Conservation (phyloP, 2,113 vertebrate species). For the Hippopotamus amphibius region DNA sequence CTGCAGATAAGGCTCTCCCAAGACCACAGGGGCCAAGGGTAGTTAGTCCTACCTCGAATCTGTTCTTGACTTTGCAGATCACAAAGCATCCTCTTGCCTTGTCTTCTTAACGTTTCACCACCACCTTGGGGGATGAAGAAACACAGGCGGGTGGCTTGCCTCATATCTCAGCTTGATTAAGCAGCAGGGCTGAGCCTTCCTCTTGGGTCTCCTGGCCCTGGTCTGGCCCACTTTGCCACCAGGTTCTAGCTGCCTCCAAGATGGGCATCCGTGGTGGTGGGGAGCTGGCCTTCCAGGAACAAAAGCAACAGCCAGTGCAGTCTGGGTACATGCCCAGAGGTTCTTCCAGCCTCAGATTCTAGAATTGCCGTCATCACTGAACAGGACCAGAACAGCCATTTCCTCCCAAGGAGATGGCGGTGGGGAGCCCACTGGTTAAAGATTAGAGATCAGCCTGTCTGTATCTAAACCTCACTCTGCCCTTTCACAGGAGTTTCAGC, state of each 20-base stretch:
- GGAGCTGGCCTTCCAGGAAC: background rate
- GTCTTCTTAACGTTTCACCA: background rate
- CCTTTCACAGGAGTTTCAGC: background rate
- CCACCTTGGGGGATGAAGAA: background rate
- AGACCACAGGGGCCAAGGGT: accelerated
- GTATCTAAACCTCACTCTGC: no score
- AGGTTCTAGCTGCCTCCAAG: background rate
- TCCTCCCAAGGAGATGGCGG: background rate
- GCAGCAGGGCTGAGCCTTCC: no score
- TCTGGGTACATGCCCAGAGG: background rate
- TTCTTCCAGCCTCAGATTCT: background rate
- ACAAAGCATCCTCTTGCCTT: background rate
- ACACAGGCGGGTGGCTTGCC: background rate
- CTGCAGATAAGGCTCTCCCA: background rate
- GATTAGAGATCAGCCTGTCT: background rate
- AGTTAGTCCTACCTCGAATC: background rate
- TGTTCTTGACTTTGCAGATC: background rate
- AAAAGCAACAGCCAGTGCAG: background rate
- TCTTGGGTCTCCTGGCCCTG: background rate
- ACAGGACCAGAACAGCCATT: background rate
- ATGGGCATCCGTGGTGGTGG: background rate
- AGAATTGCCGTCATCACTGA: background rate
- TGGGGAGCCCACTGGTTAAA: background rate
- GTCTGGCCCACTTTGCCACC: background rate
- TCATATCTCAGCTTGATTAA: background rate